Percentiles rank a stretch among this genome's conserved stretches.
These are phyloP conservation scores for Masticophis lateralis DNA, from an alignment of 2,797 vertebrate genomes.

Conservation along the genomic window DNA sequence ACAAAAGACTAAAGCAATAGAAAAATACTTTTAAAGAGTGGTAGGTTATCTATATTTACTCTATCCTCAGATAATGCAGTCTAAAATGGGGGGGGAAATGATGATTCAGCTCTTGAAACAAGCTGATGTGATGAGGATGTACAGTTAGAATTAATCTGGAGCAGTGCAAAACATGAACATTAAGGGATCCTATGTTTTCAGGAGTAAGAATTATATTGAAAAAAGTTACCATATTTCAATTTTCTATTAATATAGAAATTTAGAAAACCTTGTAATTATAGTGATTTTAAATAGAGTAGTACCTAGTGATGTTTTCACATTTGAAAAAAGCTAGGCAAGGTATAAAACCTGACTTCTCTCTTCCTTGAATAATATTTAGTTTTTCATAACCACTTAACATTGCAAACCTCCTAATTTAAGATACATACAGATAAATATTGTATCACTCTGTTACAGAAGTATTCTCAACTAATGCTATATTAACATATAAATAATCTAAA, in stretches of 20 bases:
- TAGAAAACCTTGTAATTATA: not conserved
- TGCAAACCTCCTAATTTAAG: not conserved
- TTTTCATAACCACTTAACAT: not conserved
- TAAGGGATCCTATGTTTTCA: not conserved
- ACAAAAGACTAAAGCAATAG: not conserved
- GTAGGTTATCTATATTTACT: not conserved
- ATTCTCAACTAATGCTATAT: not conserved
- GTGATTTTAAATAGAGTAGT: not conserved
- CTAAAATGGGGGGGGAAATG: not conserved
- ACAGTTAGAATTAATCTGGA: not conserved
- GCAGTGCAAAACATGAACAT: not conserved
- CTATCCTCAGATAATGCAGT: not conserved
- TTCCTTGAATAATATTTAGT: not conserved
- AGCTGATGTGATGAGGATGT: not conserved
- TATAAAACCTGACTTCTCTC: not conserved
- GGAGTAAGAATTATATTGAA: not conserved
- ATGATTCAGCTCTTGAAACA: not conserved
- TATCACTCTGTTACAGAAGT: not conserved
- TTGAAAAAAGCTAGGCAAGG: not conserved
- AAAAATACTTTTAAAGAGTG: not conserved
- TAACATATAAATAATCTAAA: not conserved
- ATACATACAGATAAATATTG: not conserved
- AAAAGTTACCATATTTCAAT: not conserved
- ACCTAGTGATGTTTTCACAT: not conserved
- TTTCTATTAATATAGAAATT: not conserved